Conservation (phyloP, 1,140 invertebrate genomes). For the Aphaenogaster ashmeadi region DNA sequence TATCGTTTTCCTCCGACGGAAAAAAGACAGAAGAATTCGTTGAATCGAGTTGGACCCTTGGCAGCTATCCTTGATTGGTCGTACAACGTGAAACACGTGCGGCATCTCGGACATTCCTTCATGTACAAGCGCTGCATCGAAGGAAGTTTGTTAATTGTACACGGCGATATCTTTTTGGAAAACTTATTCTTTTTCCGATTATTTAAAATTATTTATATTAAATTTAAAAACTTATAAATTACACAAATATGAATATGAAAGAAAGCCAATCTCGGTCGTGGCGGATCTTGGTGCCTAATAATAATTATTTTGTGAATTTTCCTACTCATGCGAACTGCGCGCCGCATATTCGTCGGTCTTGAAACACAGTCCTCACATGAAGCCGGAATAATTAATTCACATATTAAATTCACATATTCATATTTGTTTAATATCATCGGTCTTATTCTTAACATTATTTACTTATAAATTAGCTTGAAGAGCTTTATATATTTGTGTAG, state of each 20-base stretch:
- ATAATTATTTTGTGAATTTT: too few species aligned
- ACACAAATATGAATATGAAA: too few species aligned
- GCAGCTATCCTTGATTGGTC: constrained; percentile 60
- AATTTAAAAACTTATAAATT: not conserved
- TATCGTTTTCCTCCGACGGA: constrained; percentile 50
- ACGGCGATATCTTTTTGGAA: not conserved
- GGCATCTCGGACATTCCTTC: constrained; percentile 34
- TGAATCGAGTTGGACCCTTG: constrained; percentile 58
- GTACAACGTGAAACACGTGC: constrained; percentile 58
- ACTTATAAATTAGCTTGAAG: not conserved
- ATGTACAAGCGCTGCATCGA: constrained; percentile 3
- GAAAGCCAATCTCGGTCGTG: too few species aligned
- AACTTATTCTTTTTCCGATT: not conserved
- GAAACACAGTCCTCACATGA: too few species aligned
- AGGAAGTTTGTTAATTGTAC: constrained; percentile 19
- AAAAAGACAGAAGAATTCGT: constrained; percentile 52
- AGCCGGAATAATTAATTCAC: too few species aligned
- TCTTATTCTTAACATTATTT: too few species aligned
- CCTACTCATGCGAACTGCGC: too few species aligned
- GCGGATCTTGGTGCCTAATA: too few species aligned
- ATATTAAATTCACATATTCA: too few species aligned
- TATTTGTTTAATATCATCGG: too few species aligned
- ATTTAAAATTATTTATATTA: not conserved
- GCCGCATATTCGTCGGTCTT: too few species aligned
- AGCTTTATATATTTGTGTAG: not conserved